phyloP scores from a whole-genome alignment of 2,888 invertebrate genomes.

The Galerucella pusilla region DNA sequence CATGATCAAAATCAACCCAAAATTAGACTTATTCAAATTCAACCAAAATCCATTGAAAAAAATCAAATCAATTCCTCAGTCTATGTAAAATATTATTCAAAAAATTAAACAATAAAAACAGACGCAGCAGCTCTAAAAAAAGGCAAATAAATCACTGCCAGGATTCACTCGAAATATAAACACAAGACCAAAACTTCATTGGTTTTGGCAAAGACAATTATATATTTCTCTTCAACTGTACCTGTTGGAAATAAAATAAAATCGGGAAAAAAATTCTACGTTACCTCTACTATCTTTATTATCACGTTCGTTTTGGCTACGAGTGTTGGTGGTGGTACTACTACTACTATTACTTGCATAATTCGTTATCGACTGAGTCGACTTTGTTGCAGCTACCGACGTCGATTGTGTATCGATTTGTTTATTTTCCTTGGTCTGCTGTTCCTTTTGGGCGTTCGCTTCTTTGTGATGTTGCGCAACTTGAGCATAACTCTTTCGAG shows the following conservation, averaged over 20 bases:
- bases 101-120: too few relatives aligned
- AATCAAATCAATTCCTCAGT: too few relatives aligned
- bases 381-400: conserved; percentile 41
- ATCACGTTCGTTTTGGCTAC: conserved; percentile 49
- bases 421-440: conserved; percentile 54
- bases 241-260: background rate
- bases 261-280: conserved; percentile 20
- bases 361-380: conserved; percentile 43
- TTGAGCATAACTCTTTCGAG: conserved; percentile 74
- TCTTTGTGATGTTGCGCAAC: conserved; percentile 75
- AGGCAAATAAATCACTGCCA: too few relatives aligned
- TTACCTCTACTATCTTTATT: conserved; percentile 52
- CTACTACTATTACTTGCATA: conserved; percentile 39
- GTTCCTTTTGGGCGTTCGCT: conserved; percentile 59
- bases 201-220: too few relatives aligned
- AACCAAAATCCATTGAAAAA: too few relatives aligned
- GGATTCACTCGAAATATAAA: too few relatives aligned
- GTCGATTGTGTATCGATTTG: conserved; percentile 41
- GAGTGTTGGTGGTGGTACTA: conserved; percentile 37
- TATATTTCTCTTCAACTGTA: background rate
- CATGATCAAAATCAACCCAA: too few relatives aligned
- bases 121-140: too few relatives aligned
- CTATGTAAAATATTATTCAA: too few relatives aligned
- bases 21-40: too few relatives aligned
- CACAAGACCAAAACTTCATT: too few relatives aligned